Evolutionary conservation across 2,888 invertebrate genomes (phyloP).

Genomic region (Drosophila melanosoma): DNA sequence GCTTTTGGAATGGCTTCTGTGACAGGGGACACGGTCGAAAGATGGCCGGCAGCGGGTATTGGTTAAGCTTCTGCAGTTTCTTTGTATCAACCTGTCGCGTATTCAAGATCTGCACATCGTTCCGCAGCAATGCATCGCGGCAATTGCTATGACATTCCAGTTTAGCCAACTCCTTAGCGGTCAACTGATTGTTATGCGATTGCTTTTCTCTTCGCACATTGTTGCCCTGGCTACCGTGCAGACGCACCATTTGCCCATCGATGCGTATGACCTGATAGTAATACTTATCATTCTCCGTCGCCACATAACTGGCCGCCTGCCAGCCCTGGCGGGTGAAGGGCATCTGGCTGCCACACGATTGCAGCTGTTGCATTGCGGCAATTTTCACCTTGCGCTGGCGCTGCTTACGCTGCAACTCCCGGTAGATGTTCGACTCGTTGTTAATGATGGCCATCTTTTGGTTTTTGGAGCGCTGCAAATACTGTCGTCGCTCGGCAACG

Average conservation of each 20-base stretch:
- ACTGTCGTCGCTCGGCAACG: constrained; percentile 86
- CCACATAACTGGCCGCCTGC: constrained; percentile 83
- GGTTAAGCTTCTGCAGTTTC: constrained; percentile 68
- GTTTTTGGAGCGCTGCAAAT: constrained; percentile 83
- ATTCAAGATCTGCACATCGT: constrained; percentile 68
- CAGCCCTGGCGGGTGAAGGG: constrained; percentile 84
- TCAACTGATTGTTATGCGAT: constrained; percentile 66
- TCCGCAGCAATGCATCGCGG: constrained; percentile 62
- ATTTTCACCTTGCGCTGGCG: constrained; percentile 80
- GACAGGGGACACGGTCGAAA: constrained; percentile 84
- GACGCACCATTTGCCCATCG: constrained; percentile 73
- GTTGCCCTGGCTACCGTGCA: constrained; percentile 83
- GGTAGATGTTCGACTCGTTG: constrained; percentile 83
- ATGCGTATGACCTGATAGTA: constrained; percentile 82
- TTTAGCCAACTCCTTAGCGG: constrained; percentile 3
- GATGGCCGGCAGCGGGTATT: constrained; percentile 65
- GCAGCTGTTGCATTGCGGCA: constrained; percentile 74
- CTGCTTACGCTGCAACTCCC: constrained; percentile 82
- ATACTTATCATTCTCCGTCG: constrained; percentile 82
- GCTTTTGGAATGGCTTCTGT: constrained; percentile 78
- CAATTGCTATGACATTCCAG: constrained; percentile 55
- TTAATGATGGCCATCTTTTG: constrained; percentile 84
- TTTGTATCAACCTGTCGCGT: constrained; percentile 29
- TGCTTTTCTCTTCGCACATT: constrained; percentile 71
- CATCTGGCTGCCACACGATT: constrained; percentile 71